Base-by-base conservation (phyloP, 2,113 vertebrate species). In the Barbus barbus region DNA sequence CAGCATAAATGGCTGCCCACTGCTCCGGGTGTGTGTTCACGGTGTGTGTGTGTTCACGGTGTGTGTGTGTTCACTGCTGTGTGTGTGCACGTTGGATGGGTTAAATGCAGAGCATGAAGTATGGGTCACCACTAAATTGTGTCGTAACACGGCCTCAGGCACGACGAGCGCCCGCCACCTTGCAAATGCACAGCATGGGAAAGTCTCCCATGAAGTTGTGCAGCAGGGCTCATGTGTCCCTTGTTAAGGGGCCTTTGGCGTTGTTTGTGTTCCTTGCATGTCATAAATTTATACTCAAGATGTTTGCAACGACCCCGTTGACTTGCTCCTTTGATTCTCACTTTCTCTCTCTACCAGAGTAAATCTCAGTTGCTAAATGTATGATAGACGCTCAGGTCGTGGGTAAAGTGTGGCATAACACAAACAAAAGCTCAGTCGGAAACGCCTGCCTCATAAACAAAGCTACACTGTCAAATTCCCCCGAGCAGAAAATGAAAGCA, bases 101-200 rank as follows among this genome's bases (percentile, higher is more conserved):
- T n/a, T n/a, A n/a, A n/a, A n/a, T n/a, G n/a, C n/a, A n/a, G n/a
- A n/a, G n/a, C n/a, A n/a, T n/a, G n/a, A n/a, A n/a, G n/a, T n/a
- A n/a, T n/a, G n/a, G n/a, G n/a, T n/a, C n/a, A n/a, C n/a, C n/a
- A n/a, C n/a, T n/a, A n/a, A n/a, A n/a, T n/a, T 86, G 77, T 86
- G 77, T 88, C 38, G 67, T 81, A 85, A 88, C 81, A 85, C 31
- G 18, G 83, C 77, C 86, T 53, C 41, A 41, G 61, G 73, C 65
- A 73, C 7, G 56, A 56, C 69, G 75, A 84, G 46, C 5, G 83
- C 26, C 78, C 46, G 24, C 12, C 48, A 48, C 56, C 78, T 79
- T 73, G 16, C 63, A 58, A 5, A 78, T 53, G 74, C 67, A 51
- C 61, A 60, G 44, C 78, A 63, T 63, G 77, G 77, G 31, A 44